phyloP scores from a whole-genome alignment of 2,797 vertebrate species.

The Loris lydekkerianus region DNA sequence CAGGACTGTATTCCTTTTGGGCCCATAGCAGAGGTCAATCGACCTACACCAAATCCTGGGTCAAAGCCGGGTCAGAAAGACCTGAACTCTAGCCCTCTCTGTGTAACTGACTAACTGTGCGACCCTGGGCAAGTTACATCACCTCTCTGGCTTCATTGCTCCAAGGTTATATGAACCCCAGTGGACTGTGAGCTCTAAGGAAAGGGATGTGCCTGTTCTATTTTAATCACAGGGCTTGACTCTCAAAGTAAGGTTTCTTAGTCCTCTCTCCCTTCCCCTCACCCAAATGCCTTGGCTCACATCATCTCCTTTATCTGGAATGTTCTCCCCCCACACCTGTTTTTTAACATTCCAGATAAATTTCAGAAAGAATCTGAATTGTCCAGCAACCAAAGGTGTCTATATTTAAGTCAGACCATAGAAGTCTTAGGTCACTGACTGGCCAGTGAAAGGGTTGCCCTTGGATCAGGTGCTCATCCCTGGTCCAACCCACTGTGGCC shows the following conservation, averaged over 20 bases:
- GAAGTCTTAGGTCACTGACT: background rate
- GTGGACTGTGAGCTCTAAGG: background rate
- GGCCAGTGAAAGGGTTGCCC: background rate
- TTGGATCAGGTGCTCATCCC: background rate
- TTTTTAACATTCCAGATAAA: background rate
- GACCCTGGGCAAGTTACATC: background rate
- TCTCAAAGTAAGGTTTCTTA: slow-evolving; percentile 6
- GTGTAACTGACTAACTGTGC: background rate
- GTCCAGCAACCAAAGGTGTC: background rate
- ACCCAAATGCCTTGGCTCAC: too few relatives aligned
- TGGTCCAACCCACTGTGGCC: background rate
- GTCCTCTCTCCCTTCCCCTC: background rate
- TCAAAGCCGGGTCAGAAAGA: background rate
- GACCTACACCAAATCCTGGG: background rate
- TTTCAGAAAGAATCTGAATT: background rate
- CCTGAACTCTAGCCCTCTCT: background rate
- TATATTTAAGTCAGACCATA: background rate
- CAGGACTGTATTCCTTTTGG: background rate
- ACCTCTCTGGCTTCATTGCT: background rate
- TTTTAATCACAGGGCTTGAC: background rate
- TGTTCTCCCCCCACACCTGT: too few relatives aligned
- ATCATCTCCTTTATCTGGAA: too few relatives aligned
- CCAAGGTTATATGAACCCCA: background rate
- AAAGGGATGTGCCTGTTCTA: background rate
- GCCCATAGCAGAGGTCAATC: background rate